A percentile compares a stretch with the other conserved stretches of the same genome.
Conservation (phyloP, 2,888 invertebrate species). For the Monochamus alternatus region DNA sequence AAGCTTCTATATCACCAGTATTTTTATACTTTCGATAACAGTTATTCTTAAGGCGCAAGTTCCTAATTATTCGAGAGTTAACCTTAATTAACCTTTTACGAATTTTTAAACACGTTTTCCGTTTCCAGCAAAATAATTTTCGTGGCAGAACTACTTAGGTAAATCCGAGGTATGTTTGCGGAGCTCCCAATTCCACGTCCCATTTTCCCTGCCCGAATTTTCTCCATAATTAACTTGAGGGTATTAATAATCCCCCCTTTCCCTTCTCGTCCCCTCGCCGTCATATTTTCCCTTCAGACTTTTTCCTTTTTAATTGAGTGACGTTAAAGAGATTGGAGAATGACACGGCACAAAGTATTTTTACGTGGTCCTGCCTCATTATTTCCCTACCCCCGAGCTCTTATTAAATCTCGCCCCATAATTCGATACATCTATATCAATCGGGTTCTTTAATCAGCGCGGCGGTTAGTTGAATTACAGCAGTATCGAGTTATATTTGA, state of each 20-base stretch:
- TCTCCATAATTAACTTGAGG: constrained; percentile 20
- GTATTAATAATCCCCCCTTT: constrained; percentile 18
- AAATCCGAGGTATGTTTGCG: neutral
- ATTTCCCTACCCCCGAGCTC: constrained; percentile 3
- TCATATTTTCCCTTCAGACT: constrained; percentile 16
- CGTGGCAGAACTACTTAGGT: neutral
- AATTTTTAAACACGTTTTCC: no score
- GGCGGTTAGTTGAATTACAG: neutral
- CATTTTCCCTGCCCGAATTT: constrained; percentile 6
- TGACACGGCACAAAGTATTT: constrained; percentile 22
- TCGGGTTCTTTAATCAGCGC: constrained; percentile 7
- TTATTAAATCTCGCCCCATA: constrained; percentile 12
- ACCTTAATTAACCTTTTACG: no score
- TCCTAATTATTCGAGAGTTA: no score
- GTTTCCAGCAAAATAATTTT: no score
- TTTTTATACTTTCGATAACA: no score
- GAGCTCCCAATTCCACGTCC: neutral
- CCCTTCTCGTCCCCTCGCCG: neutral
- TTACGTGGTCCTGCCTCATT: constrained; percentile 17
- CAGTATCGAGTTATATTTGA: constrained; percentile 3
- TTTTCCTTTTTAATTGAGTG: constrained; percentile 19
- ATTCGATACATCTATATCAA: constrained; percentile 9
- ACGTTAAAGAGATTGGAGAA: constrained; percentile 24
- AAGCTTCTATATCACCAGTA: no score
- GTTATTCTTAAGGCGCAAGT: no score